Conservation (phyloP, 2,113 vertebrate genomes). For the Tenebrosternarchus preto region DNA sequence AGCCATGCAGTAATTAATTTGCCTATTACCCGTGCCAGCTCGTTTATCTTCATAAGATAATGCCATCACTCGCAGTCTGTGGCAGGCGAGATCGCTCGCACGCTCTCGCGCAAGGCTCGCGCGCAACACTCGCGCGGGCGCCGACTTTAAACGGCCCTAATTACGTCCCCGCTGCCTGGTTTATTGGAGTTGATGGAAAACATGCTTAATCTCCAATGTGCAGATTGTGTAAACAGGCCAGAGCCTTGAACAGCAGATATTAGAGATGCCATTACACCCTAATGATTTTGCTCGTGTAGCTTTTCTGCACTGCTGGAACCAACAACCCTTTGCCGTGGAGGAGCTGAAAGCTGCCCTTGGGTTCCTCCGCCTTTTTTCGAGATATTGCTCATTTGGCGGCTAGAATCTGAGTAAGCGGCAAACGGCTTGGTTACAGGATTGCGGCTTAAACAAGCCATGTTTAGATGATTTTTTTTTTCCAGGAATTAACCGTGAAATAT, state of each 20-base stretch:
- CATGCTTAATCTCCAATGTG: slow-evolving; percentile 62
- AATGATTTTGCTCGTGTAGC: slow-evolving; percentile 49
- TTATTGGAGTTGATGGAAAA: slow-evolving; percentile 66
- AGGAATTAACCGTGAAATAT: neutral
- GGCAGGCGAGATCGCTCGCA: slow-evolving; percentile 50
- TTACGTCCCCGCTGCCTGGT: slow-evolving; percentile 67
- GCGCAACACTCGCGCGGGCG: slow-evolving; percentile 58
- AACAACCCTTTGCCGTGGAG: neutral
- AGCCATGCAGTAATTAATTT: slow-evolving; percentile 76
- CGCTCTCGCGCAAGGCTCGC: slow-evolving; percentile 27
- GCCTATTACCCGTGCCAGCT: slow-evolving; percentile 72
- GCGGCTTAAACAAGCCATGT: neutral
- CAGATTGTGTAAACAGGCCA: slow-evolving; percentile 59
- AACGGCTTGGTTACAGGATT: neutral
- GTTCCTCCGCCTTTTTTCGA: neutral
- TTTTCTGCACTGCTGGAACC: slow-evolving; percentile 32
- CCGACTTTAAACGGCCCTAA: slow-evolving; percentile 66
- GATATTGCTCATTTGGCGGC: neutral
- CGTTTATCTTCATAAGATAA: slow-evolving; percentile 72
- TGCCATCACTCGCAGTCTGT: slow-evolving; percentile 69
- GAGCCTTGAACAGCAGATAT: slow-evolving; percentile 56
- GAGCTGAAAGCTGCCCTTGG: too few relatives aligned
- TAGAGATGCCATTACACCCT: slow-evolving; percentile 58
- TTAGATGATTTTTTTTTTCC: neutral
- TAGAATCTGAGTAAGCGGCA: neutral